Evolutionary conservation across 2,797 vertebrate genomes (phyloP).

Genomic region (Lemur catta): DNA sequence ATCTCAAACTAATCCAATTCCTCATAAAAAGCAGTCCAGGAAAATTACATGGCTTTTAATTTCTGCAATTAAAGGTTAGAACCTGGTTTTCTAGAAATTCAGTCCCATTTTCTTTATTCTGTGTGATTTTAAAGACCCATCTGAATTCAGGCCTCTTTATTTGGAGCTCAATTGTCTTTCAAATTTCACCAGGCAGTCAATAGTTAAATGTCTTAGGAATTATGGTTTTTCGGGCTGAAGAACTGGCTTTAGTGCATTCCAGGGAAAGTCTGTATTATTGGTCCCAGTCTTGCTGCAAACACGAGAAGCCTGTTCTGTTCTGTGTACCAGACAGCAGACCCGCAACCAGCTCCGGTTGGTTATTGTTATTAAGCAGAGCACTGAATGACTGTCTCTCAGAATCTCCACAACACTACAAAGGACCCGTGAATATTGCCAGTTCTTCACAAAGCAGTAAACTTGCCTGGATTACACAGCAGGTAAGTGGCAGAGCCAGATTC

Average conservation of each 20-base stretch:
- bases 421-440: neutral
- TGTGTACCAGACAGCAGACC: neutral
- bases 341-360: neutral
- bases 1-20: neutral
- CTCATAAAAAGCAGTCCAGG: neutral
- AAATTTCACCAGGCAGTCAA: neutral
- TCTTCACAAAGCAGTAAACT: neutral
- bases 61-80: neutral
- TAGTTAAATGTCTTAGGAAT: neutral
- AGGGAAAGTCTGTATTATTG: neutral
- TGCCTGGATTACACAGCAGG: neutral
- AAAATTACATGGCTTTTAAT: neutral
- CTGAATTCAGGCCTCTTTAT: neutral
- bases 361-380: neutral
- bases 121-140: neutral
- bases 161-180: neutral
- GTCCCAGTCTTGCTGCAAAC: constrained; percentile 8
- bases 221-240: neutral
- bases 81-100: neutral
- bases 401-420: neutral
- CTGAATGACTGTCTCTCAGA: constrained; percentile 1
- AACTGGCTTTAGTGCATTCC: neutral
- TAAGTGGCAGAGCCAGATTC: neutral
- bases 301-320: neutral
- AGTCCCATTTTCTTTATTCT: neutral